A percentile compares a stretch with the other conserved stretches of the same genome.
These are phyloP conservation scores for Leptinotarsa defecta DNA, from an alignment of 1,140 invertebrate species.

Conservation along the genomic window DNA sequence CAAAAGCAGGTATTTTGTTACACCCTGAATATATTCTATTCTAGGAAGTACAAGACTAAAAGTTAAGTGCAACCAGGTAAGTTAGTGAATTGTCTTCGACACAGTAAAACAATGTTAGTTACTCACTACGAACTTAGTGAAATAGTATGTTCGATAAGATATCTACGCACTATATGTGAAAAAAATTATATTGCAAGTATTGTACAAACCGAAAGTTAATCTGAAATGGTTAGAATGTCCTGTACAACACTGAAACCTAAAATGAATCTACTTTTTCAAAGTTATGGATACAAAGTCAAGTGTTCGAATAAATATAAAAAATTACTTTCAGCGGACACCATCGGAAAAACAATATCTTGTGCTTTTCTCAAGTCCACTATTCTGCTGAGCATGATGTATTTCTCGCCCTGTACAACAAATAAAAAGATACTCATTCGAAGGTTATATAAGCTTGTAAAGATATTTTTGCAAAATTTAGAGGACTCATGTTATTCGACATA, in stretches of 20 bases:
- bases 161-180: not conserved
- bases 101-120: not conserved
- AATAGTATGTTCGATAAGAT: not conserved
- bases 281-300: conserved; percentile 5
- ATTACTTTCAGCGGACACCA: conserved; percentile 18
- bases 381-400: not conserved
- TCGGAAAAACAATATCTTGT: not conserved
- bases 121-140: not conserved
- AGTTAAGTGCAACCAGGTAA: conserved; percentile 8
- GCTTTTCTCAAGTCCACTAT: conserved; percentile 7
- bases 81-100: not conserved
- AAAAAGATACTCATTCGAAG: not conserved
- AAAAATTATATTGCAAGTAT: not conserved
- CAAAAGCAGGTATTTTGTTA: not conserved
- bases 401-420: conserved; percentile 13
- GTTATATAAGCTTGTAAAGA: too few species aligned
- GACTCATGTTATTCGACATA: too few species aligned
- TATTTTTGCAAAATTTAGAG: too few species aligned
- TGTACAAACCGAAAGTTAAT: conserved; percentile 2
- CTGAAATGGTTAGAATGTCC: not conserved
- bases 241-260: conserved; percentile 2
- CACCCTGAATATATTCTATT: not conserved
- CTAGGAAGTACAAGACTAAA: conserved; percentile 1
- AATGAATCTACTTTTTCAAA: not conserved
- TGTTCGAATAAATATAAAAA: conserved; percentile 11